Evolutionary conservation across 2,888 invertebrate genomes (phyloP), one percentile per base, ranked within the genome.

Genomic region (Peribatodes rhomboidaria): DNA sequence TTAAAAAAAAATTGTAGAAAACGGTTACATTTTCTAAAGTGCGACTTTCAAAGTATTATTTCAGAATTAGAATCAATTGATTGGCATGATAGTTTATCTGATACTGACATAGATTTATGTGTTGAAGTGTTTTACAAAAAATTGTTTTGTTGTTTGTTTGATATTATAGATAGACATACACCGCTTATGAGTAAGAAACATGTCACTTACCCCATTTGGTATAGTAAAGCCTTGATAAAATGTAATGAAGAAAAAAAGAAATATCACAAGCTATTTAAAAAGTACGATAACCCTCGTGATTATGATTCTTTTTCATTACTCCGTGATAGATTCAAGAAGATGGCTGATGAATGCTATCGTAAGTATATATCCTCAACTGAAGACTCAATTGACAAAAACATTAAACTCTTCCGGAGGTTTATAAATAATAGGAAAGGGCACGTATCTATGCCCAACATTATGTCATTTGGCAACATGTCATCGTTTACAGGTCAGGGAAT

Each of bases 121-220:
- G 14, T 6, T 33, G 49, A 50, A 13, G 16, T 50, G 2, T 50
- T 50, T 50, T 50, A 50, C 16, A 16, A 50, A 13, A 50, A 14
- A n/a, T 10, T 33, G 16, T 27, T 37, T 37, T n/a, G n/a, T n/a
- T n/a, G n/a, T n/a, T n/a, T n/a, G n/a, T n/a, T n/a, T n/a, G n/a
- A 49, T 7, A 33, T 49, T 33, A 49, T 49, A 31, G 14, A 31
- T 1, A 49, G 14, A 10, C 13, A 33, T 33, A 49, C 49, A 9
- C 33, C 49, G 8, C 1, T 46, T n/a, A 37, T n/a, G 37, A n/a
- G n/a, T n/a, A n/a, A n/a, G n/a, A n/a, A n/a, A n/a, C n/a, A n/a
- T n/a, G n/a, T n/a, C n/a, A n/a, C n/a, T n/a, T n/a, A n/a, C n/a
- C n/a, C n/a, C n/a, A n/a, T n/a, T n/a, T n/a, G n/a, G n/a, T n/a